Evolutionary conservation across 2,888 invertebrate species (phyloP).

Genomic region (Patella depressa): DNA sequence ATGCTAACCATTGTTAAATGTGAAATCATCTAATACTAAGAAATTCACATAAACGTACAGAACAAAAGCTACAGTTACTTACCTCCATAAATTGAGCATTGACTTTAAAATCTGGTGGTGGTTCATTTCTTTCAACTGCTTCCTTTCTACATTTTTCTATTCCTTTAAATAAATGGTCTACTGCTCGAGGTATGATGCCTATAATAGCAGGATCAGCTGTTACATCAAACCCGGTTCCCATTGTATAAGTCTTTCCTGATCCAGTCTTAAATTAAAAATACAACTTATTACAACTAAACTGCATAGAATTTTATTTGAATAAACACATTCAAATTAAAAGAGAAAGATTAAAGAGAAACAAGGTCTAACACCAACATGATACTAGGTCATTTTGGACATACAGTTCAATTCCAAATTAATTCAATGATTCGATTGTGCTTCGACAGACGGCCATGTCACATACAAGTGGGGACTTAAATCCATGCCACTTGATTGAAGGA

Average conservation of each 20-base stretch:
- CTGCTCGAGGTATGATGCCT: slow-evolving; percentile 96
- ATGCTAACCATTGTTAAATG: no score
- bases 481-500: no score
- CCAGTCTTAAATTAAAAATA: slow-evolving; percentile 81
- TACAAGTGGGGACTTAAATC: no score
- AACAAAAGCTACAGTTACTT: slow-evolving; percentile 14
- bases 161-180: slow-evolving; percentile 87
- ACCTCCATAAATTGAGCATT: slow-evolving; percentile 91
- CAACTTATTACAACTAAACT: not conserved
- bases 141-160: slow-evolving; percentile 75
- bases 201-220: slow-evolving; percentile 74
- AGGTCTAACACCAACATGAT: no score
- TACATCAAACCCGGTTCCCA: slow-evolving; percentile 97
- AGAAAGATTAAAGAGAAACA: no score
- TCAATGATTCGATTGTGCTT: no score
- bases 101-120: slow-evolving; percentile 82
- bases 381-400: no score
- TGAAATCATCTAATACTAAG: no score
- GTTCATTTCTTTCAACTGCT: slow-evolving; percentile 78
- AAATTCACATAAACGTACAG: no score
- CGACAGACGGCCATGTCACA: no score
- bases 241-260: slow-evolving; percentile 98
- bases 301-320: not conserved
- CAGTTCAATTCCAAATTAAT: no score
- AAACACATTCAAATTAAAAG: no score